Evolutionary conservation across 2,797 vertebrate genomes (phyloP), one percentile per base, ranked within the genome.

Genomic region (Acanthurus tractus): DNA sequence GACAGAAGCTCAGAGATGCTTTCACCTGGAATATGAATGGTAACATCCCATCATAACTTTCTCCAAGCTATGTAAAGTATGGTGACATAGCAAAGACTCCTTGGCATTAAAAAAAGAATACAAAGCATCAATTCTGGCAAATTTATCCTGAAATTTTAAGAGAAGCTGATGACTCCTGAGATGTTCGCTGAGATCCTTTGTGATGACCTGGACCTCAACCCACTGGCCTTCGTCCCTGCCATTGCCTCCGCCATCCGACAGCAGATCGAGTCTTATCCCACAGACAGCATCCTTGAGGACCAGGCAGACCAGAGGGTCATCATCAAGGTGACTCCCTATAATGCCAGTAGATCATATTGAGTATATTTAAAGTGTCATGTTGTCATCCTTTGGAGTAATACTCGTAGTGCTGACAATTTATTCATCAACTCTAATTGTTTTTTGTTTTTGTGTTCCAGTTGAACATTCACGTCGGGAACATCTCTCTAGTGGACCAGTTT

Each of bases 1-100:
- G 98, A 11, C 98, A 99, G 94, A 99, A 99, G 80, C 95, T 99
- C 34, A 90, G 98, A 78, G 98, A 99, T 0, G 97, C 98, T 0
- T 99, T 99, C 90, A 99, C 98, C 4, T 99, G 98, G 98, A 99
- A 99, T 69, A 99, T 99, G 98, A 99, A 99, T 23, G 98, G 98
- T 99, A 86, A 12, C 4, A 0, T 20, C 40, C 0, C 15, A 1
- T 7, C 48, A 0, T 8, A n/a, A 1, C 48, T 12, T 15, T 36
- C 4, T 53, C 25, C 56, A 8, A 8, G 5, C 40, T 53, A 8
- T 17, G 23, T 23, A 1, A 40, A 29, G 7, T 9, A 3, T 3
- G 3, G 2, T 17, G 10, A 22, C 23, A 18, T 14, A 54, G 10
- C 12, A 40, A 36, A 59, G n/a, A 46, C 5, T 15, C 23, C n/a